Evolutionary conservation across 2,113 vertebrate genomes (phyloP), one percentile per base, ranked within the genome.

Genomic region (Tringa solitaria): DNA sequence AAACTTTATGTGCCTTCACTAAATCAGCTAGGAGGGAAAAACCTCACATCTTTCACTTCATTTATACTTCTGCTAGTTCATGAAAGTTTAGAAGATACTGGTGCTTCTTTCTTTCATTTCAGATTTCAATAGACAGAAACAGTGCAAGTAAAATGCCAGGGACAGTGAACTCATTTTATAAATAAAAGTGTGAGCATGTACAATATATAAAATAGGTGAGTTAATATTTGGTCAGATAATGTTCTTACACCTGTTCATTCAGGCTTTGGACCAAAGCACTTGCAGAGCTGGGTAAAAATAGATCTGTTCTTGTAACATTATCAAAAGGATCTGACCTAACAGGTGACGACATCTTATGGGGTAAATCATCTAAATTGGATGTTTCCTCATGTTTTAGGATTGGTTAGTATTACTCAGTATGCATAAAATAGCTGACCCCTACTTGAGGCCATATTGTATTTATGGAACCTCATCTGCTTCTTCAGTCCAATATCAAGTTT

Each of bases 171-270:
- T 78, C 70, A 80, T 95, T 93, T 96, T 96, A 93, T 95, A 96
- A 95, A 91, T 96, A 97, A 96, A 90, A 81, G 86, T 50, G 43
- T 77, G 86, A 94, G 85, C 83, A 51, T 41, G 73, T 83, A 94
- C 63, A 96, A 96, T 77, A 92, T 95, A 89, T 88, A 89, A 97
- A 96, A 97, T 95, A 82, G 84, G 84, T 73, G 41, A 91, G 96
- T 97, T 97, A 97, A 95, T 96, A 97, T 97, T 95, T 97, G 94
- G 77, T 95, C 93, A 93, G 76, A 86, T 96, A 87, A 69, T 94
- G 53, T 93, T 81, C 95, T 92, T 79, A 96, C 98, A 98, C 97
- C 98, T 98, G 98, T 97, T 98, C 94, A 70, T 96, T 96, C 90
- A 95, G 96, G 94, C 97, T 98, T 97, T 97, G 93, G 96, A 96